Evolutionary conservation across 1,140 invertebrate species (phyloP).

Genomic region (Coptotermes formosanus): DNA sequence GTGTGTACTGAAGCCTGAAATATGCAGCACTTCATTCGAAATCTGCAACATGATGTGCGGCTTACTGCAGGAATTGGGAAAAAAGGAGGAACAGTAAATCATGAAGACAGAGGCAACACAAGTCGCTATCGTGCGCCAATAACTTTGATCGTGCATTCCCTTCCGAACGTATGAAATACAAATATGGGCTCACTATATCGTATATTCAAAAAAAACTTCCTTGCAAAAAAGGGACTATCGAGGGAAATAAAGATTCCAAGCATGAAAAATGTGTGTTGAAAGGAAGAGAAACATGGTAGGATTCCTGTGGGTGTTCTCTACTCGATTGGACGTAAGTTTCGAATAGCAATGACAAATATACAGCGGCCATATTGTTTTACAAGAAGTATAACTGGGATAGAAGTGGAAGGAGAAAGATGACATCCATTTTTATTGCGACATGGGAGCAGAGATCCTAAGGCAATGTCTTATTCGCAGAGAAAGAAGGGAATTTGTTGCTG

Average conservation of each 20-base stretch:
- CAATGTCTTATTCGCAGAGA: not conserved
- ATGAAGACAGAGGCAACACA: not conserved
- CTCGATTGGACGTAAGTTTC: constrained; percentile 14
- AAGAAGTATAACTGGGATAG: not conserved
- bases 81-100: not conserved
- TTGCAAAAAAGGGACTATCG: constrained; percentile 25
- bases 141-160: not conserved
- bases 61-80: not conserved
- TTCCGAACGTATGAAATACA: not conserved
- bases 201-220: not conserved
- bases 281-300: not conserved
- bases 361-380: constrained; percentile 10
- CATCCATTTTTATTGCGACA: not conserved
- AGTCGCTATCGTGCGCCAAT: not conserved
- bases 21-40: not conserved
- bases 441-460: not conserved
- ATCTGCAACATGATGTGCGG: not conserved
- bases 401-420: not conserved
- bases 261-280: constrained; percentile 31
- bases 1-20: not conserved
- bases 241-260: constrained; percentile 32
- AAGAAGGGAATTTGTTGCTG: not conserved
- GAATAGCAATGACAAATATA: constrained; percentile 19
- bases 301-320: not conserved
- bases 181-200: not conserved